phyloP scores from a whole-genome alignment of 2,888 invertebrate genomes.

The Drosophila rellima region DNA sequence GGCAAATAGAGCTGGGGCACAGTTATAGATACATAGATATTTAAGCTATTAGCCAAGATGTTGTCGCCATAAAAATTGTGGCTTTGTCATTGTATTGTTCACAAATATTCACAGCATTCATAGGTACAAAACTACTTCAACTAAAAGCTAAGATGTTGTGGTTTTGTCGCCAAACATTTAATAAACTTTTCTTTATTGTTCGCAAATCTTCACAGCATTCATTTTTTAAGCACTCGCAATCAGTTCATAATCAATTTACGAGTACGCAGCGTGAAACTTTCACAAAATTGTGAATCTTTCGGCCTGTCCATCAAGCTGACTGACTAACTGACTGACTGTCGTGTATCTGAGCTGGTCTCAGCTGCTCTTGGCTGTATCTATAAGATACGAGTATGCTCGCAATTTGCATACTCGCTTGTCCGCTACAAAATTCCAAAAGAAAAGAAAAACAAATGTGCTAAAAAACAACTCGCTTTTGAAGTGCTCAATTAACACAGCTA shows the following conservation, averaged over 20 bases:
- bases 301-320: constrained; percentile 16
- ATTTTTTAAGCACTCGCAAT: constrained; percentile 38
- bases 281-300: constrained; percentile 55
- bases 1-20: constrained; percentile 38
- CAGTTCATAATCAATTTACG: constrained; percentile 77
- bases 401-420: constrained; percentile 69
- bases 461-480: constrained; percentile 59
- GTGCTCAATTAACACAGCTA: constrained; percentile 72
- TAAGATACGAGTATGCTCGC: constrained; percentile 30
- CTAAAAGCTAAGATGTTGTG: constrained; percentile 13
- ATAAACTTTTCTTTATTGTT: constrained; percentile 33
- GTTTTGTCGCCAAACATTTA: constrained; percentile 33
- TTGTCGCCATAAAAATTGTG: background rate
- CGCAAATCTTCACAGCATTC: constrained; percentile 31
- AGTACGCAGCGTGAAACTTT: constrained; percentile 67
- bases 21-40: constrained; percentile 34
- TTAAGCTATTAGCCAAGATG: constrained; percentile 22
- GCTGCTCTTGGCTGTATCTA: constrained; percentile 38
- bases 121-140: constrained; percentile 1
- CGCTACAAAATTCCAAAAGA: constrained; percentile 36
- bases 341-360: constrained; percentile 46
- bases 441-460: constrained; percentile 61
- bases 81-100: constrained; percentile 31
- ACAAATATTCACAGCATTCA: constrained; percentile 34
- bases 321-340: constrained; percentile 43